Conservation (phyloP, 2,797 vertebrate genomes). For the Dicrostonyx torquatus region DNA sequence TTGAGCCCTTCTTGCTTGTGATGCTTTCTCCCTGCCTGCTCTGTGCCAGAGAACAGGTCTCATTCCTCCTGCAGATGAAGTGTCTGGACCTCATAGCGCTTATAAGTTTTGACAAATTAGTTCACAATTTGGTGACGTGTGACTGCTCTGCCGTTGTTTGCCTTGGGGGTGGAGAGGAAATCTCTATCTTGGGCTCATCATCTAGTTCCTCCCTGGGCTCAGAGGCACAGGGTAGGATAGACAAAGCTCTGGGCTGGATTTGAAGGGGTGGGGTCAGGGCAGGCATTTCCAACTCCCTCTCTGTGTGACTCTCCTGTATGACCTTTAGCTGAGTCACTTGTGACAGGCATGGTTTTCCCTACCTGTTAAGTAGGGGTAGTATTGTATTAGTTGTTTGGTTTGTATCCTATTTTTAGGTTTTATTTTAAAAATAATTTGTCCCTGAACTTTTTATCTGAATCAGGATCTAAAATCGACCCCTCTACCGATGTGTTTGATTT, state of each 20-base stretch:
- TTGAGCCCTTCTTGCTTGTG: constrained; percentile 2
- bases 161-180: constrained; percentile 63
- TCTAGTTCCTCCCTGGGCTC: constrained; percentile 43
- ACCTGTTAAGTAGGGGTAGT: background rate
- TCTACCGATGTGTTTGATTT: background rate
- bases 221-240: background rate
- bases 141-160: constrained; percentile 31
- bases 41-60: background rate
- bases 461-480: background rate
- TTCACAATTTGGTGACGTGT: constrained; percentile 14
- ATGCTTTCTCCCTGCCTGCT: background rate
- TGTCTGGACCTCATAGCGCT: background rate
- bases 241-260: background rate
- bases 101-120: constrained; percentile 43
- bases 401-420: background rate
- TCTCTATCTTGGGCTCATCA: constrained; percentile 44
- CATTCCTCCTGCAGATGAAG: background rate
- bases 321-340: constrained; percentile 51
- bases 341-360: constrained; percentile 8
- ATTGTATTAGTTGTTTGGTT: background rate
- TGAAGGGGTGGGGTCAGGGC: fast-evolving
- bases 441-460: constrained; percentile 27
- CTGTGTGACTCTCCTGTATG: background rate
- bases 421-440: constrained; percentile 25
- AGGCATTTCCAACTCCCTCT: background rate